phyloP scores from a whole-genome alignment of 2,113 vertebrate species.

The Lamprologus ornatipinnis region DNA sequence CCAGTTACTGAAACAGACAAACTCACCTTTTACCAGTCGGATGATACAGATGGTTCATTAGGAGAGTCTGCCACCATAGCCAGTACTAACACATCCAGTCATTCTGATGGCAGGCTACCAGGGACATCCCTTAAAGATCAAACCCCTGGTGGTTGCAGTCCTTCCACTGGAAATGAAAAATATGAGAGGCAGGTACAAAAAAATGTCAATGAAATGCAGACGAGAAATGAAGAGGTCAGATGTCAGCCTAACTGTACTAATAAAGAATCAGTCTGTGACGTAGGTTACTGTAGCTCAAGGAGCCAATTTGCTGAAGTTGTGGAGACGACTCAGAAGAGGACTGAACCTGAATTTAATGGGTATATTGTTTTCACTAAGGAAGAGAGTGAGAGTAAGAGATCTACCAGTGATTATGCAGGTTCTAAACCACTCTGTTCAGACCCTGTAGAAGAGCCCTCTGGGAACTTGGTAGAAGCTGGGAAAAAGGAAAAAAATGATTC shows the following conservation, averaged over 20 bases:
- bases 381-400: background rate
- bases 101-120: conserved; percentile 12
- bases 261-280: background rate
- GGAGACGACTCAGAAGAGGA: background rate
- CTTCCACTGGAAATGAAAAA: background rate
- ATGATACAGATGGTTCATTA: conserved; percentile 8
- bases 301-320: conserved; percentile 10
- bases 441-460: background rate
- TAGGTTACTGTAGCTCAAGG: background rate
- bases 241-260: conserved; percentile 13
- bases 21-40: background rate
- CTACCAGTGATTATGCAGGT: conserved; percentile 9
- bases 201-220: background rate
- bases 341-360: background rate
- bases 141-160: background rate
- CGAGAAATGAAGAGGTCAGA: conserved; percentile 1
- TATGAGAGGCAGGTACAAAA: conserved; percentile 7
- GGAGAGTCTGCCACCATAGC: background rate
- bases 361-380: background rate
- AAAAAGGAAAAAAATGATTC: background rate
- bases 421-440: conserved; percentile 4
- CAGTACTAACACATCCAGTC: conserved; percentile 1
- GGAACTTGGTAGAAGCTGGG: background rate
- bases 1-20: conserved; percentile 13
- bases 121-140: conserved; percentile 23